Percentiles rank a stretch among this genome's conserved stretches.
These are phyloP conservation scores for Cyrtodaria siliqua DNA, from an alignment of 2,888 invertebrate genomes.

Conservation along the genomic window DNA sequence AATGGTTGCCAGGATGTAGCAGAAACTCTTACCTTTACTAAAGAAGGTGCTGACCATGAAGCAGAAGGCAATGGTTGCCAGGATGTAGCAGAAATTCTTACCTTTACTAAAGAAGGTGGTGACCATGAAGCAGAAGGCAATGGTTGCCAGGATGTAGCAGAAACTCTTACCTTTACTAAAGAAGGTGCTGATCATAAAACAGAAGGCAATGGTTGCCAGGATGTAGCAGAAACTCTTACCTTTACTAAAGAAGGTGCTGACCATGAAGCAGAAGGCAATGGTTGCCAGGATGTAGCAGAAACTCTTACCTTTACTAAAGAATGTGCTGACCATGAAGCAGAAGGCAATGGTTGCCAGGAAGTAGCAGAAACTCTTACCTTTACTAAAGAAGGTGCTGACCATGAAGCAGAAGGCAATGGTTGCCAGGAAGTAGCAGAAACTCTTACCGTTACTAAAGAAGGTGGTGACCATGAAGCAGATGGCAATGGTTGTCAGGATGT, in stretches of 20 bases:
- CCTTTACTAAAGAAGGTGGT: constrained; percentile 93
- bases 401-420: too few relatives aligned
- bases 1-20: constrained; percentile 91
- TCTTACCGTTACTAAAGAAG: constrained; percentile 92
- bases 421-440: too few relatives aligned
- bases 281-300: too few relatives aligned
- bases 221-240: too few relatives aligned
- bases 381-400: too few relatives aligned
- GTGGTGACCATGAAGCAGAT: constrained; percentile 94
- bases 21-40: too few relatives aligned
- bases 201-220: too few relatives aligned
- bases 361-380: constrained; percentile 93
- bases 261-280: too few relatives aligned
- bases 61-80: too few relatives aligned
- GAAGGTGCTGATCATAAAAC: constrained; percentile 93
- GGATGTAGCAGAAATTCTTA: too few relatives aligned
- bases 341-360: constrained; percentile 91
- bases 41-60: too few relatives aligned
- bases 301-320: constrained; percentile 94
- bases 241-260: too few relatives aligned
- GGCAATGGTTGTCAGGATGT: constrained; percentile 90
- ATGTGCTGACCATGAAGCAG: constrained; percentile 92
- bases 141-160: constrained; percentile 89
- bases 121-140: constrained; percentile 93
- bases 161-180: constrained; percentile 92